Evolutionary conservation across 2,113 vertebrate species (phyloP).

Genomic region (Takifugu bimaculatus): DNA sequence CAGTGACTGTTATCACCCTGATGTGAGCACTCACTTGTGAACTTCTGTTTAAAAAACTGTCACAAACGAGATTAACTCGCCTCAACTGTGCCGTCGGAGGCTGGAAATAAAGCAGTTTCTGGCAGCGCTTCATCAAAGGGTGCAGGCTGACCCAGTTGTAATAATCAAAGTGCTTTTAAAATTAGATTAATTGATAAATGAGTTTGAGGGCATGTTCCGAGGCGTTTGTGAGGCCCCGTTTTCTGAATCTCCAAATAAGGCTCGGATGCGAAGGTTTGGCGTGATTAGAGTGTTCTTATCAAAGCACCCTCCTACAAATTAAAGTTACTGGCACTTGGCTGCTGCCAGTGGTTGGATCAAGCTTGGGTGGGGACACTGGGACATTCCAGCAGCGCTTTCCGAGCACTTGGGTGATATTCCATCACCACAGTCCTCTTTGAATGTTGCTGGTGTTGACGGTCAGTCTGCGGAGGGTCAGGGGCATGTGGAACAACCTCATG

Average conservation of each 20-base stretch:
- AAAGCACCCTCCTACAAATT: constrained; percentile 21
- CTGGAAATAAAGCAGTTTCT: constrained; percentile 64
- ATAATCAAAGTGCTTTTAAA: constrained; percentile 54
- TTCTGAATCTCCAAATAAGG: constrained; percentile 30
- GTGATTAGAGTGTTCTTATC: constrained; percentile 43
- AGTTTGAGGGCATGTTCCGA: constrained; percentile 20
- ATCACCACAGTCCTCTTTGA: constrained; percentile 5
- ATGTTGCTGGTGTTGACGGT: constrained; percentile 18
- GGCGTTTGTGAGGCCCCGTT: constrained; percentile 51
- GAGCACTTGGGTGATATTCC: neutral
- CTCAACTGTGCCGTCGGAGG: constrained; percentile 23
- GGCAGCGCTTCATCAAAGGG: constrained; percentile 59
- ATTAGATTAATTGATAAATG: constrained; percentile 46
- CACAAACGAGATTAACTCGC: constrained; percentile 53
- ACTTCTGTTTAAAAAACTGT: constrained; percentile 58
- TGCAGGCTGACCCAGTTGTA: constrained; percentile 42
- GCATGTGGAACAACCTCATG: constrained; percentile 22
- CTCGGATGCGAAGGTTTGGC: constrained; percentile 33
- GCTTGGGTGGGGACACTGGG: neutral
- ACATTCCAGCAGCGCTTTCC: constrained; percentile 8
- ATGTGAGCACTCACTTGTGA: constrained; percentile 34
- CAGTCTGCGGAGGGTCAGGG: constrained; percentile 20
- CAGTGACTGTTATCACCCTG: constrained; percentile 33
- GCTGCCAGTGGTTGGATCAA: neutral
- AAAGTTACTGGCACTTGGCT: constrained; percentile 14